Conservation (phyloP, 2,888 invertebrate genomes). For the Eutolmus rufibarbis region DNA sequence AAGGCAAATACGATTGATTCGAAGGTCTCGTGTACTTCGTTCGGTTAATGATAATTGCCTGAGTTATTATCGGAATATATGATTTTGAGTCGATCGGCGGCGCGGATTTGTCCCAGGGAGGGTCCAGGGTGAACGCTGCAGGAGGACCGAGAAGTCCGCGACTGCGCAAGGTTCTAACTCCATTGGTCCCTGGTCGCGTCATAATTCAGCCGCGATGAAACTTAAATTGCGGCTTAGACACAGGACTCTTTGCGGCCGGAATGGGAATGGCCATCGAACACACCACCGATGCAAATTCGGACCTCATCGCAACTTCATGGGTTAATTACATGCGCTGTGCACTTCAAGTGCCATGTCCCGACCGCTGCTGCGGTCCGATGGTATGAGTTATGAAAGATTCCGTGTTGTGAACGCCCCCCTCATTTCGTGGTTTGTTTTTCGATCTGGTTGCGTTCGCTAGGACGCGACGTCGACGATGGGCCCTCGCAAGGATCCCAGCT, state of each 20-base stretch:
- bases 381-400: constrained; percentile 13
- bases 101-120: constrained; percentile 11
- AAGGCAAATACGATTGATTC: constrained; percentile 35
- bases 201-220: constrained; percentile 42
- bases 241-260: not conserved
- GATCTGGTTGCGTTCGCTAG: not conserved
- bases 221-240: constrained; percentile 42
- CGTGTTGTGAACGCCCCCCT: constrained; percentile 2
- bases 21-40: constrained; percentile 27
- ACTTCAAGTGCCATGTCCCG: constrained; percentile 29
- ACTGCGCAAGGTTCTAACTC: not conserved
- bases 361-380: not conserved
- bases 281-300: constrained; percentile 41
- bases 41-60: constrained; percentile 28
- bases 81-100: not conserved
- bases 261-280: not conserved
- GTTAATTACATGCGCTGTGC: constrained; percentile 45
- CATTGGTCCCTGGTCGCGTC: not conserved
- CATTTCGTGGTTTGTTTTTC: not conserved
- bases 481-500: not conserved
- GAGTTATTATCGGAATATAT: constrained; percentile 34
- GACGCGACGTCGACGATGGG: not conserved
- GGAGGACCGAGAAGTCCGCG: not conserved
- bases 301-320: constrained; percentile 41
- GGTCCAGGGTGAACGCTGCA: not conserved